Conservation (phyloP, 2,113 vertebrate species). For the Taxidea taxus region DNA sequence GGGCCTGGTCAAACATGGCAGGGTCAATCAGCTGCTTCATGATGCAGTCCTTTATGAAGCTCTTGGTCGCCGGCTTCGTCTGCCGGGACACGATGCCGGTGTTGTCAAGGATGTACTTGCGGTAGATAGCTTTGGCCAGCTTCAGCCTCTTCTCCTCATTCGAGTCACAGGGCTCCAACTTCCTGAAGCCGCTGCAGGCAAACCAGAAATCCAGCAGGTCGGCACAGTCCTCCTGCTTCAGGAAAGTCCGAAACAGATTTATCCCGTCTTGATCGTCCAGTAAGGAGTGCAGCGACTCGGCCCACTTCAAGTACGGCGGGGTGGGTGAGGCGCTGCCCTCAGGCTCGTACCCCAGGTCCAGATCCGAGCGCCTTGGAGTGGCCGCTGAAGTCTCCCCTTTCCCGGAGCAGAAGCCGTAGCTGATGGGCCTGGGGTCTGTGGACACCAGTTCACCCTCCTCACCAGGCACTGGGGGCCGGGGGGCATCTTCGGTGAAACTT, state of each 20-base stretch:
- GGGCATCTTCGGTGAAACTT: constrained; percentile 98
- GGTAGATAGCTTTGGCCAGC: constrained; percentile 96
- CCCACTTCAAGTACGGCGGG: constrained; percentile 97
- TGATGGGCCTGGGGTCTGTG: constrained; percentile 85
- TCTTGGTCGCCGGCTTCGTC: constrained; percentile 96
- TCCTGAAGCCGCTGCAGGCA: constrained; percentile 96
- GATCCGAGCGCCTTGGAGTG: constrained; percentile 92
- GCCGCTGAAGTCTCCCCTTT: constrained; percentile 92
- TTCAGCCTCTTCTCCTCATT: constrained; percentile 96
- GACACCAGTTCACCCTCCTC: constrained; percentile 96
- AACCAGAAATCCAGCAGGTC: constrained; percentile 99
- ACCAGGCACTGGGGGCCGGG: constrained; percentile 96
- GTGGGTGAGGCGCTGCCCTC: constrained; percentile 98
- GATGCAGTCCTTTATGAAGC: constrained; percentile 97
- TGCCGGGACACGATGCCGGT: constrained; percentile 94
- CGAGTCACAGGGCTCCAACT: constrained; percentile 88
- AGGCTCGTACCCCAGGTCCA: constrained; percentile 97
- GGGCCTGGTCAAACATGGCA: constrained; percentile 98
- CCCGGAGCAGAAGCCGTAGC: constrained; percentile 84
- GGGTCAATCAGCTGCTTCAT: constrained; percentile 93
- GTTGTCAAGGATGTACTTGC: constrained; percentile 95
- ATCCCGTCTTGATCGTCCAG: constrained; percentile 98
- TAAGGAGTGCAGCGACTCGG: constrained; percentile 95
- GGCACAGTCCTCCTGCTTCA: constrained; percentile 93
- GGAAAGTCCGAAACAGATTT: constrained; percentile 94